Evolutionary conservation across 2,113 vertebrate genomes (phyloP), one percentile per base, ranked within the genome.

Genomic region (Bothrops jararaca): DNA sequence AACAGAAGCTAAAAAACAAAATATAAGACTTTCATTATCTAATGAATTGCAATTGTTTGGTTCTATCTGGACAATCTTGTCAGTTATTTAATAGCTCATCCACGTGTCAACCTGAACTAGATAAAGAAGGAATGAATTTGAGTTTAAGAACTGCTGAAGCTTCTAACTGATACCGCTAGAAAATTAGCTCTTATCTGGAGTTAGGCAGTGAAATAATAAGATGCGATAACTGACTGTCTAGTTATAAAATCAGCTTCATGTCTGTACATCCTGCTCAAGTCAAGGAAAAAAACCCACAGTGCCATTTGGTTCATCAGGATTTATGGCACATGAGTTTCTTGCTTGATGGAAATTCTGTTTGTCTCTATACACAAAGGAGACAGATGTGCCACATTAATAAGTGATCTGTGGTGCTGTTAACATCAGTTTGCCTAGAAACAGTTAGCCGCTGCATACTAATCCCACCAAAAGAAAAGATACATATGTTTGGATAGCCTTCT

Each of bases 391-490:
- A 26, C 80, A 90, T 93, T 93, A 93, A 93, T 93, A 93, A 90
- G 92, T 90, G 92, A 93, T 92, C 92, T 93, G 92, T 90, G 80
- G 74, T 93, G 92, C 92, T 90, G 89, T 90, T 93, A 86, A 90
- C 92, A 93, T 90, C 80, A 93, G 54, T 90, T 93, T 93, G 92
- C 92, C 92, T 86, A 53, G 92, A 90, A 86, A 93, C 89, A 90
- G 92, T 90, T 92, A 52, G 80, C 80, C 1, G 15, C 80, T 8
- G 92, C 89, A 93, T 93, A 93, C 92, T 90, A 93, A 90, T 93
- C 50, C 92, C 50, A 15, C 74, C 18, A 39, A 86, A 90, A 52
- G 92, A 93, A 93, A 93, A 86, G 74, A 86, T 90, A 34, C 92
- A 86, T 52, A 86, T 90, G 88, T 90, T 93, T 90, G 89, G 89